Percentiles rank a stretch among this genome's conserved stretches.
These are phyloP conservation scores for Melinopterus prodromus DNA, from an alignment of 2,888 invertebrate genomes.

Conservation along the genomic window DNA sequence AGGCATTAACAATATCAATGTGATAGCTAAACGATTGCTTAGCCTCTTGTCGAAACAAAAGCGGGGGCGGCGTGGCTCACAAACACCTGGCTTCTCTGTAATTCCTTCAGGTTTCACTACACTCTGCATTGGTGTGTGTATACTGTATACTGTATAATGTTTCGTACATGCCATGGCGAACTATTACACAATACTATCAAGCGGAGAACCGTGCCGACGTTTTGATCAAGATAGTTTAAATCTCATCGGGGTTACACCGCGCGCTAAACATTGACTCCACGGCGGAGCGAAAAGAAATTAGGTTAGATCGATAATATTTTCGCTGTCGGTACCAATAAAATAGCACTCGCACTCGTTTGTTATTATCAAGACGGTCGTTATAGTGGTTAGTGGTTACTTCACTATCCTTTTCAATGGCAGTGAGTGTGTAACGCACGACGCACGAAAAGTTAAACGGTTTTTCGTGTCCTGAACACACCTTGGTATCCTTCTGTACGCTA, in stretches of 20 bases:
- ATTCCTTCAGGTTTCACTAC: slow-evolving; percentile 13
- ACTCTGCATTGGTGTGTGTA: neutral
- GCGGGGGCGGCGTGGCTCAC: slow-evolving; percentile 8
- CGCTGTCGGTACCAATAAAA: slow-evolving; percentile 26
- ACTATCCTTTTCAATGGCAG: slow-evolving; percentile 19
- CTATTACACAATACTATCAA: slow-evolving; percentile 19
- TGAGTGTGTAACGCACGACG: neutral
- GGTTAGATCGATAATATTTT: slow-evolving; percentile 22
- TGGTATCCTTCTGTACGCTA: neutral
- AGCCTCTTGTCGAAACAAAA: neutral
- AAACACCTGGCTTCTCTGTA: slow-evolving; percentile 12
- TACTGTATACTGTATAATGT: neutral
- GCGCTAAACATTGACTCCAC: neutral
- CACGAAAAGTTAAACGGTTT: neutral
- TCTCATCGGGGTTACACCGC: slow-evolving; percentile 21
- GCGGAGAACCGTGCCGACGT: slow-evolving; percentile 12
- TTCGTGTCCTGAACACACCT: neutral
- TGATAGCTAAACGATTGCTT: slow-evolving; percentile 15
- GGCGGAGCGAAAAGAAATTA: slow-evolving; percentile 5
- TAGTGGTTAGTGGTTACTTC: neutral
- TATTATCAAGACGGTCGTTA: slow-evolving; percentile 14
- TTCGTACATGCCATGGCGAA: slow-evolving; percentile 5
- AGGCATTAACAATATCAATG: slow-evolving; percentile 4
- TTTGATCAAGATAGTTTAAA: slow-evolving; percentile 26
- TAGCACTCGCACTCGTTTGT: slow-evolving; percentile 16